A percentile compares a stretch with the other conserved stretches of the same genome.
These are phyloP conservation scores for Drosophila dunni DNA, from an alignment of 1,140 invertebrate genomes.

Conservation along the genomic window DNA sequence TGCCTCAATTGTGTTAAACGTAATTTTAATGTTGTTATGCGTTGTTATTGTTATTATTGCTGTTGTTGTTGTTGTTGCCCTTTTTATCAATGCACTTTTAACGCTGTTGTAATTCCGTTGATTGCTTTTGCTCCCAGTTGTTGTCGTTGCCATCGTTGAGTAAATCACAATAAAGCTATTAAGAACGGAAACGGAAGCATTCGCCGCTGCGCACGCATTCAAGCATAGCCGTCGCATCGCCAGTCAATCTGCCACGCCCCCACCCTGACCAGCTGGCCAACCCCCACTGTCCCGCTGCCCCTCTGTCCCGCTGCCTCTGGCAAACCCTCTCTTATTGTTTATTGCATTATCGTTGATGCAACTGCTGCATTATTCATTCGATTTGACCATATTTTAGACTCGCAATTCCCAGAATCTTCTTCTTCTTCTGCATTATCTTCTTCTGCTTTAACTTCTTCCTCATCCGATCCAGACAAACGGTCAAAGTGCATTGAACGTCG, in stretches of 20 bases:
- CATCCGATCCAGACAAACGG: constrained; percentile 27
- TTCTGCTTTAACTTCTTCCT: no score
- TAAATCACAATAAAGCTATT: constrained; percentile 84
- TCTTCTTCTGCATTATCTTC: not conserved
- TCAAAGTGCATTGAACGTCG: constrained; percentile 52
- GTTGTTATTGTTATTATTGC: not conserved
- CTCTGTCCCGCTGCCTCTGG: not conserved
- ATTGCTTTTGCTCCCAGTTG: constrained; percentile 66
- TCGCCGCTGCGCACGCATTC: constrained; percentile 80
- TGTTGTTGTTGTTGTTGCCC: constrained; percentile 55
- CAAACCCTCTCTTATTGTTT: constrained; percentile 27
- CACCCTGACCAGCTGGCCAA: constrained; percentile 4
- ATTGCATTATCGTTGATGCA: constrained; percentile 43
- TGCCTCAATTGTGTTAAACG: constrained; percentile 40
- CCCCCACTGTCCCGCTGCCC: not conserved
- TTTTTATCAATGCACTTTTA: constrained; percentile 71
- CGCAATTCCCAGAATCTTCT: constrained; percentile 12
- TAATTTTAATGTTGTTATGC: constrained; percentile 40
- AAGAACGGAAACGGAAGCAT: constrained; percentile 84
- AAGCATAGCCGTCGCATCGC: constrained; percentile 76
- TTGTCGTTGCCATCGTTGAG: constrained; percentile 48
- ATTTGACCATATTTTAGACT: constrained; percentile 36
- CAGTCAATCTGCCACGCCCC: constrained; percentile 45
- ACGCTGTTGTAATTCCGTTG: constrained; percentile 78
- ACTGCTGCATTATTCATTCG: constrained; percentile 48